Base-by-base conservation (phyloP, 2,888 invertebrate species). In the Acleris cristana region DNA sequence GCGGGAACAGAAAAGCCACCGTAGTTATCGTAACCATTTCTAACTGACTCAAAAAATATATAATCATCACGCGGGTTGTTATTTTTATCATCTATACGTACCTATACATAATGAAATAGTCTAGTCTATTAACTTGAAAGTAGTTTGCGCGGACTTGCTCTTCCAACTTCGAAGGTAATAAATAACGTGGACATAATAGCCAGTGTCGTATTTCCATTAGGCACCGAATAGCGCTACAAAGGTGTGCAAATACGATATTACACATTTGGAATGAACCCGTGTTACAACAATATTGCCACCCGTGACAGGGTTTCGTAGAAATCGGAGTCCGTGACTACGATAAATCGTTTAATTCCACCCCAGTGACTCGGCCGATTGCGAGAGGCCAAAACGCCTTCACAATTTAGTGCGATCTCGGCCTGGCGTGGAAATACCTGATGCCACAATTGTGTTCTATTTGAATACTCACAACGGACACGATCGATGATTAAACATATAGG, bases 291-390 rank as follows among this genome's bases (percentile, higher is more conserved):
- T 84, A 84, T 82, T 82, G 81, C 78, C 71, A 77, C 69, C 80
- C 76, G 79, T 81, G 83, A 85, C 83, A 82, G 77, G 79, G 80
- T 81, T 83, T 81, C 80, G 81, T 79, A 79, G 79, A 84, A 86
- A 84, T 84, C 85, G 85, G 74, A 79, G 78, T 83, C 84, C 86
- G 85, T 88, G 87, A 87, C 85, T 84, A 82, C 89, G 83, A 90
- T 90, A 90, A 88, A 90, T 90, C 89, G 89, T 87, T 90, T 90
- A 88, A 90, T 90, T 90, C 89, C 86, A 86, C 84, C 84, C 85
- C 80, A 79, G 86, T 88, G 90, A 86, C 82, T 89, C 81, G 80
- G 76, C 81, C 88, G 87, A 89, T 88, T 87, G 87, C 85, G 82
- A 88, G 80, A 85, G 85, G 85, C 84, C 83, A 81, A 84, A 81